Evolutionary conservation across 2,888 invertebrate species (phyloP), one percentile per base, ranked within the genome.

Genomic region (Thecophora atra): DNA sequence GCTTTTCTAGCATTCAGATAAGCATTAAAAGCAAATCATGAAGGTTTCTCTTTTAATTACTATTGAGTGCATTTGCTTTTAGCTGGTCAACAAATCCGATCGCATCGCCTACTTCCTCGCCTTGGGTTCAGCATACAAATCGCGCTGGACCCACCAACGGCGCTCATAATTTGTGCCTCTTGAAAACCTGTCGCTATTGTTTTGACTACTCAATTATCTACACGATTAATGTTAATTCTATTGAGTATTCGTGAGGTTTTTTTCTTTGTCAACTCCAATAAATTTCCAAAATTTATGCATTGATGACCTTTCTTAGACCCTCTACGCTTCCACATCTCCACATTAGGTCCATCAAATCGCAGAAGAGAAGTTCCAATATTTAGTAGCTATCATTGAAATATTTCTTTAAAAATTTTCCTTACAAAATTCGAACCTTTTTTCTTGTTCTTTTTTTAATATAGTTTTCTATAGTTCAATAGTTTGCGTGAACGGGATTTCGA

Each of bases 191-290:
- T 28, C 3, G 24, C 26, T 21, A 58, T 67, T 72, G 72, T 72
- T 72, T 67, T 68, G 72, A 54, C 63, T 44, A 52, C 54, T 67
- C 67, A 65, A 60, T 72, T 72, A 63, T 60, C 28, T 62, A 7
- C 47, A 42, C 62, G 30, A 54, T 62, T 21, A 47, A 37, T 15
- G 19, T n/a, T 51, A 54, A 63, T 19, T 19, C 44, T 70, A 62
- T 60, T 24, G 52, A 68, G 0, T n/a, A 4, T 3, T 44, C 13
- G 5, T 17, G n/a, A 51, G 19, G 51, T 19, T n/a, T n/a, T n/a
- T 37, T 37, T 11, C 7, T 37, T 11, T 19, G 11, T n/a, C 30
- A 44, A 11, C 13, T 67, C n/a, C 28, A 26, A 19, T 54, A 28
- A 17, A 52, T 67, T 26, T 66, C n/a, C 26, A 26, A 28, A 17